A percentile compares a stretch with the other conserved stretches of the same genome.
These are phyloP conservation scores for Heliconius charithonia DNA, from an alignment of 2,888 invertebrate species.

Conservation along the genomic window DNA sequence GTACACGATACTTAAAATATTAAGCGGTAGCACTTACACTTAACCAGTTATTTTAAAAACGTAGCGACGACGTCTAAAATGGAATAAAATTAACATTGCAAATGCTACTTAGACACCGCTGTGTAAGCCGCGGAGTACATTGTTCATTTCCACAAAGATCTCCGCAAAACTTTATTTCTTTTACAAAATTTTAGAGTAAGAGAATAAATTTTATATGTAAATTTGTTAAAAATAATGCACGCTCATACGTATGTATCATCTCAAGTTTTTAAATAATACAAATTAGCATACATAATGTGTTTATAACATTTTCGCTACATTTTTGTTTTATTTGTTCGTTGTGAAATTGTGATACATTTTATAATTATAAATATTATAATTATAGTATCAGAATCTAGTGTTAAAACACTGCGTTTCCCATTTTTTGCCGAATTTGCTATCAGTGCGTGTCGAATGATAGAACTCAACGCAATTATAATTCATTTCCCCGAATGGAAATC, in stretches of 20 bases:
- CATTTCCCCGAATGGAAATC: no score
- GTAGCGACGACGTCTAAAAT: constrained; percentile 50
- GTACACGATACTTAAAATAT: constrained; percentile 40
- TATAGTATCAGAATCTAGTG: no score
- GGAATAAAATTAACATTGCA: constrained; percentile 56
- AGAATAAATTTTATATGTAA: constrained; percentile 47
- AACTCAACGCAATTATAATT: no score
- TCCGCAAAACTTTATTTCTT: constrained; percentile 47
- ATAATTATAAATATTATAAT: no score
- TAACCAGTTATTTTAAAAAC: constrained; percentile 48
- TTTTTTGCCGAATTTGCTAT: no score
- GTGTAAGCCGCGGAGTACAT: constrained; percentile 50
- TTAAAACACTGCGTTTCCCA: no score
- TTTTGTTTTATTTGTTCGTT: no score
- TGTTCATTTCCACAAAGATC: constrained; percentile 53
- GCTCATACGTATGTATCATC: constrained; percentile 24
- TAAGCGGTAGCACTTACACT: constrained; percentile 43
- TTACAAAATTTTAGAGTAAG: constrained; percentile 41
- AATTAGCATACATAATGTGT: background rate
- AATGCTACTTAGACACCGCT: constrained; percentile 49
- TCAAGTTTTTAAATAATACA: constrained; percentile 16
- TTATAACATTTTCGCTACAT: background rate
- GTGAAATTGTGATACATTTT: background rate
- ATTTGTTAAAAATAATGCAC: constrained; percentile 43
- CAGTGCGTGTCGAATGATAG: no score